A percentile compares a stretch with the other conserved stretches of the same genome.
Conservation (phyloP, 2,888 invertebrate genomes). For the Orchesella flavescens region DNA sequence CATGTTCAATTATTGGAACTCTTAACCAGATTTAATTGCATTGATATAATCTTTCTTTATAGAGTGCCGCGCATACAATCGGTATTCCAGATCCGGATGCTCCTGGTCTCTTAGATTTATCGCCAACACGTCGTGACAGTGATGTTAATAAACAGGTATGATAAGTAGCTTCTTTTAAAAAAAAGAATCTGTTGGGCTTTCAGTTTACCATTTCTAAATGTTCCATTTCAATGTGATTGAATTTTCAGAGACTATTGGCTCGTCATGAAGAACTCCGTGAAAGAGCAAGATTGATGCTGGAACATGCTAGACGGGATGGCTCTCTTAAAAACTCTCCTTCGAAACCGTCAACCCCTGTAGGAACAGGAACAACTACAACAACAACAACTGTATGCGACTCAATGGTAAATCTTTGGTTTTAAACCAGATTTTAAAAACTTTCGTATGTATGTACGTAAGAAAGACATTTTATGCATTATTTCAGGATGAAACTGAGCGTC, state of each 20-base stretch:
- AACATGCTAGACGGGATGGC: conserved; percentile 84
- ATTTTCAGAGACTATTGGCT: conserved; percentile 82
- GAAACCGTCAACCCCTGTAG: conserved; percentile 70
- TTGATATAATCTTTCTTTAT: neutral
- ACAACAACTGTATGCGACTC: neutral
- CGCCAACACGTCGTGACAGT: conserved; percentile 73
- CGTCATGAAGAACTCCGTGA: conserved; percentile 90
- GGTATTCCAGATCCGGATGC: conserved; percentile 71
- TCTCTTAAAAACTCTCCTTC: conserved; percentile 70
- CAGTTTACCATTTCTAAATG: neutral
- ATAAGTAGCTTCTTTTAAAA: neutral
- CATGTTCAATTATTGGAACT: neutral
- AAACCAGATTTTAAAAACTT: too few relatives aligned
- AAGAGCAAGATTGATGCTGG: conserved; percentile 86
- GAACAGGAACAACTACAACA: conserved; percentile 29
- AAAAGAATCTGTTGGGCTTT: neutral
- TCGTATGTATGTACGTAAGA: too few relatives aligned
- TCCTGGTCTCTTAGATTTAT: conserved; percentile 73
- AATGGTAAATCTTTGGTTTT: neutral
- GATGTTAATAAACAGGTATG: conserved; percentile 70
- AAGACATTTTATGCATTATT: neutral
- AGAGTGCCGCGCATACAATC: conserved; percentile 52
- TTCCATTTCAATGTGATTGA: neutral
- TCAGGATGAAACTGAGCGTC: conserved; percentile 87
- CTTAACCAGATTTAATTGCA: neutral